Base-by-base conservation (phyloP, 2,888 invertebrate species). In the Halocaridina rubra region DNA sequence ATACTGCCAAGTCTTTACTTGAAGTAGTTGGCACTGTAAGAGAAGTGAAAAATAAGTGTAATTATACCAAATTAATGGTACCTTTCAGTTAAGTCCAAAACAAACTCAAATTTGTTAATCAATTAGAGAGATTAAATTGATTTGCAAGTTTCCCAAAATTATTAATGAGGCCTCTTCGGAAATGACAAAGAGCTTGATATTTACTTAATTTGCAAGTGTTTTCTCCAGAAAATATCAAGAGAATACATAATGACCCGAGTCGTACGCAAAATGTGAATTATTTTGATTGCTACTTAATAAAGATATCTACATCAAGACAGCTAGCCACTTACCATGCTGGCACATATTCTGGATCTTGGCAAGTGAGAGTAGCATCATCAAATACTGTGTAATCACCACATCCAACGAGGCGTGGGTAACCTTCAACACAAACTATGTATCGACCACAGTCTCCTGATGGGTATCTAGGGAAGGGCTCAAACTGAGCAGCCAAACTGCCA, bases 381-480 rank as follows among this genome's bases (percentile, higher is more conserved):
- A 97, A 95, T 75, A 96, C 94, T 91, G 96, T 95, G 90, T 94
- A 96, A 89, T 97, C 96, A 4, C 95, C 97, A 90, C 97, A 97
- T 84, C 95, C 93, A 90, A 97, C 95, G 88, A 97, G 93, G 86
- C 97, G 94, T 3, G 97, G 97, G 91, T 95, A 94, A 30, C 96
- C 96, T 89, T 97, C 95, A 61, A 97, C 97, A 91, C 97, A 97
- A 86, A 97, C 97, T 91, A 97, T 96, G 88, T 97, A 93, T 85
- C 95, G 94, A 90, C 95, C 95, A 90, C 96, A 96, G 91, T 97
- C 96, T 19, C 96, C 96, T 13, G 97, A 95, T 2, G 97, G 93
- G 92, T 96, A 97, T 89, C 97, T 94, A 39, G 97, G 97, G 93
- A 94, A 97, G 0, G 97, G 97, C 95, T 96, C 96, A 93, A 97